Evolutionary conservation across 2,113 vertebrate species (phyloP).

Genomic region (Coreoperca whiteheadi): DNA sequence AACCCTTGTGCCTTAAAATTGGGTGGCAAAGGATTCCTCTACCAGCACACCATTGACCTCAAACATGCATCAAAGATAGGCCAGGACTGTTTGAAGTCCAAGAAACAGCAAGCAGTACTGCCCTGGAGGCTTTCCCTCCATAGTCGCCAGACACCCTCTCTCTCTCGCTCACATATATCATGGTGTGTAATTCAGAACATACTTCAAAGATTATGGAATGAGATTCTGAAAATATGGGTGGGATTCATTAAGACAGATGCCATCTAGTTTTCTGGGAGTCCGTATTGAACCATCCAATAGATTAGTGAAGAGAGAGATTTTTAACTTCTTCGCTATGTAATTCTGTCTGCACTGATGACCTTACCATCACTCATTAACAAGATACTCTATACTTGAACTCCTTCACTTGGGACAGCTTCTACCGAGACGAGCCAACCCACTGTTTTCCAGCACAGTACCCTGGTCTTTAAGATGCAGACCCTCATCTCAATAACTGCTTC

Average conservation of each 20-base stretch:
- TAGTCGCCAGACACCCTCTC: constrained; percentile 1
- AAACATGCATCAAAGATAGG: constrained; percentile 56
- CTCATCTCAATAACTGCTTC: not conserved
- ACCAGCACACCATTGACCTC: constrained; percentile 29
- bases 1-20: not conserved
- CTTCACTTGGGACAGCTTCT: not conserved
- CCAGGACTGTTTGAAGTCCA: constrained; percentile 50
- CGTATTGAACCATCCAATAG: not conserved
- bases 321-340: not conserved
- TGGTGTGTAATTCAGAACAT: constrained; percentile 19
- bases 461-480: constrained; percentile 1
- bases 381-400: not conserved
- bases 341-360: not conserved
- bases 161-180: not conserved
- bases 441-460: constrained; percentile 13
- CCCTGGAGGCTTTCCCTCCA: constrained; percentile 29
- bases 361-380: constrained; percentile 12
- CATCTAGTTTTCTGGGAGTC: not conserved
- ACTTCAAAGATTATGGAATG: constrained; percentile 29
- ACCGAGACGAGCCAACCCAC: not conserved
- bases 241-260: not conserved
- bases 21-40: constrained; percentile 16
- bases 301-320: not conserved
- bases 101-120: constrained; percentile 35
- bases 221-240: not conserved